Conservation (phyloP, 35 echinoderm and acorn worm genomes). For the Acanthaster planci region DNA sequence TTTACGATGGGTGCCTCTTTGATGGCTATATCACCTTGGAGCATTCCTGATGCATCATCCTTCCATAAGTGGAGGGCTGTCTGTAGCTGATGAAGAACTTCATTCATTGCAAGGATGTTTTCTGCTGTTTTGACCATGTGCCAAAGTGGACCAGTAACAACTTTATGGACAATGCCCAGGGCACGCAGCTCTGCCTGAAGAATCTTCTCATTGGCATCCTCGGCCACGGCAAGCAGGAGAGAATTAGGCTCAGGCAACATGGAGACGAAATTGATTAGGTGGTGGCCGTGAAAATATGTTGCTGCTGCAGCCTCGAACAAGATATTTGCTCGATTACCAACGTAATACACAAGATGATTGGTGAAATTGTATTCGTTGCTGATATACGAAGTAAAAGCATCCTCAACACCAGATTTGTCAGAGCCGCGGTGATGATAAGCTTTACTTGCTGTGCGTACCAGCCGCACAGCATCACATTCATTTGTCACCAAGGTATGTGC, state of each 20-base stretch:
- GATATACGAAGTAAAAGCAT: constrained; percentile 6
- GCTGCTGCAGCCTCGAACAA: constrained; percentile 53
- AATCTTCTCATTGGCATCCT: constrained; percentile 40
- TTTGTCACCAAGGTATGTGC: constrained; percentile 34
- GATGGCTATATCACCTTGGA: background rate
- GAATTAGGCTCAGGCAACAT: constrained; percentile 24
- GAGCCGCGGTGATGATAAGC: constrained; percentile 50
- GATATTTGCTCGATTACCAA: constrained; percentile 52
- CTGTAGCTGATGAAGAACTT: constrained; percentile 4
- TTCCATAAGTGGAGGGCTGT: constrained; percentile 20
- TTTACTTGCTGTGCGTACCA: constrained; percentile 55
- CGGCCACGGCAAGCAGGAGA: constrained; percentile 26
- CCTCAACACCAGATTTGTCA: constrained; percentile 49
- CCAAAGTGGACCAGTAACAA: constrained; percentile 49
- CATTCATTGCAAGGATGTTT: constrained; percentile 26
- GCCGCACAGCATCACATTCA: constrained; percentile 50
- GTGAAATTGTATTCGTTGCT: constrained; percentile 6
- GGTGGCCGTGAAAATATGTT: constrained; percentile 31
- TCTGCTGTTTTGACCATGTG: background rate
- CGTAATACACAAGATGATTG: constrained; percentile 38
- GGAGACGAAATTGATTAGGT: constrained; percentile 32
- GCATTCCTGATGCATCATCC: constrained; percentile 2
- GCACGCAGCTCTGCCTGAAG: constrained; percentile 39
- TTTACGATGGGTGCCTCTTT: background rate
- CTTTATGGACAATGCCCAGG: constrained; percentile 36